Conservation (phyloP, 2,113 vertebrate genomes). For the Macrotis lagotis region DNA sequence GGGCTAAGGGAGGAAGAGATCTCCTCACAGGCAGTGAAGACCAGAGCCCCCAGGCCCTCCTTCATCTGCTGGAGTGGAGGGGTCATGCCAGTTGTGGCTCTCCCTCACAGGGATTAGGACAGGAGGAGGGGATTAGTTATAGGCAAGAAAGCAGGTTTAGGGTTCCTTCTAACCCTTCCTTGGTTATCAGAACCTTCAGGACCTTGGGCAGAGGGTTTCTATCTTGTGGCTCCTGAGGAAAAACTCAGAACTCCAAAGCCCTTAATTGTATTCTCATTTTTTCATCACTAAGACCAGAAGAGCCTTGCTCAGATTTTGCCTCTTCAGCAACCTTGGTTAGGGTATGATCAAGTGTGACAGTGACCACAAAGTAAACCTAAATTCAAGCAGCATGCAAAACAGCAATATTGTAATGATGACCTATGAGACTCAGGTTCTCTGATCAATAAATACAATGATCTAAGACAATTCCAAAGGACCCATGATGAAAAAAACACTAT, state of each 20-base stretch:
- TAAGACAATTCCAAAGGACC: background rate
- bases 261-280: background rate
- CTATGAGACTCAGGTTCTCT: background rate
- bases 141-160: background rate
- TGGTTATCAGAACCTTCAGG: background rate
- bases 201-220: background rate
- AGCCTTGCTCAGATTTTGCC: background rate
- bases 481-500: background rate
- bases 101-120: background rate
- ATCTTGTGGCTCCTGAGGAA: background rate
- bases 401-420: background rate
- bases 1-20: background rate
- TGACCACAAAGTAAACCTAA: background rate
- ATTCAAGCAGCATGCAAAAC: background rate
- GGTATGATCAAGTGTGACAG: background rate
- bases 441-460: background rate
- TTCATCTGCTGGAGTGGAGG: background rate
- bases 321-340: background rate
- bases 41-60: background rate
- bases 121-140: background rate
- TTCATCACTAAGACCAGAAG: background rate
- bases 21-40: background rate
- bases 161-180: background rate
- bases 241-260: background rate
- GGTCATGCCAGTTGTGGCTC: background rate